These are phyloP conservation scores for Gerris lacustris DNA, from an alignment of 2,888 invertebrate species.

Conservation along the genomic window DNA sequence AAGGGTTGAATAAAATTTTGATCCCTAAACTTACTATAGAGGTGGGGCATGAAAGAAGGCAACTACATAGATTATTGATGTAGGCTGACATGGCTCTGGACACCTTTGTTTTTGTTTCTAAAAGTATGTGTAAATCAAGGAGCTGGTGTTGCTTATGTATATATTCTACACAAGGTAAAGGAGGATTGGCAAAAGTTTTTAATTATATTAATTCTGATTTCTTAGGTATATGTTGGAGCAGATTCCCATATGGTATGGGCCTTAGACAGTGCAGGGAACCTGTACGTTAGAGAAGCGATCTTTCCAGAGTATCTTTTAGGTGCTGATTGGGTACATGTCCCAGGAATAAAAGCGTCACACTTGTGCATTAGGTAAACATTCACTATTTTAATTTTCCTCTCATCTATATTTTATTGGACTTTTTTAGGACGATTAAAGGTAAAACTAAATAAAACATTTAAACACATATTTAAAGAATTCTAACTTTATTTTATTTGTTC, in stretches of 20 bases:
- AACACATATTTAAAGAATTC: too few species aligned
- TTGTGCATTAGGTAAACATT: conserved; percentile 36
- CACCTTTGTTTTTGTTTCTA: too few species aligned
- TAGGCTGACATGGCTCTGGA: too few species aligned
- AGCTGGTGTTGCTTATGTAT: too few species aligned
- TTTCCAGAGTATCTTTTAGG: conserved; percentile 41
- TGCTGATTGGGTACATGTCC: conserved; percentile 41
- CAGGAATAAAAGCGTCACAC: conserved; percentile 39
- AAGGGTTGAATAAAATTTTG: too few species aligned
- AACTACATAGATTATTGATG: too few species aligned
- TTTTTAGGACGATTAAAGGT: not conserved
- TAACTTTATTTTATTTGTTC: too few species aligned
- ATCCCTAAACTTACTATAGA: too few species aligned
- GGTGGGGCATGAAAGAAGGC: too few species aligned
- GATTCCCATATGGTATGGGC: conserved; percentile 41
- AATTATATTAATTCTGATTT: conserved; percentile 5
- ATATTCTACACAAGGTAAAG: too few species aligned
- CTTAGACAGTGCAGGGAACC: conserved; percentile 38
- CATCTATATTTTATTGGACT: not conserved
- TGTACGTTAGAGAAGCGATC: conserved; percentile 41
- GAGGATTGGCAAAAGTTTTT: not conserved
- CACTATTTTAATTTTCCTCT: not conserved
- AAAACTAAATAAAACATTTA: too few species aligned
- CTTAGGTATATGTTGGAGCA: conserved; percentile 38
- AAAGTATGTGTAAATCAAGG: too few species aligned